Evolutionary conservation across 2,797 vertebrate species (phyloP).

Genomic region (Scyliorhinus canicula): DNA sequence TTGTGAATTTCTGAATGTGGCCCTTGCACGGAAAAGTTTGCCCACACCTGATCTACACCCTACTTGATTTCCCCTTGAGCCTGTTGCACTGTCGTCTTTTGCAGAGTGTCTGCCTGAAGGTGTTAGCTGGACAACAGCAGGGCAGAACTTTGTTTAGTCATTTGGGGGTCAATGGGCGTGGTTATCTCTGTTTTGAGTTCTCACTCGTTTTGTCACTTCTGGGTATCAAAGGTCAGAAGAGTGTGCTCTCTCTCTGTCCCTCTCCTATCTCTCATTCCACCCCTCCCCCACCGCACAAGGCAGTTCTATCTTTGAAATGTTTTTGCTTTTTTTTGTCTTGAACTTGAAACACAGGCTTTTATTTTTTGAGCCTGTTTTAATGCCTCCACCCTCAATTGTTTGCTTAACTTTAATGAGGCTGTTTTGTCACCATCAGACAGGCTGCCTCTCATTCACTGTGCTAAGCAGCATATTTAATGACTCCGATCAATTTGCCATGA

Average conservation of each 20-base stretch:
- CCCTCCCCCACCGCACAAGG: conserved; percentile 20
- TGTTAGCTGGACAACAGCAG: conserved; percentile 55
- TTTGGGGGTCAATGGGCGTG: conserved; percentile 49
- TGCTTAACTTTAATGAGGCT: conserved; percentile 52
- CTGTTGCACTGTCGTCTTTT: conserved; percentile 48
- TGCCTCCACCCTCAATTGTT: conserved; percentile 57
- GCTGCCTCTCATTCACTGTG: conserved; percentile 59
- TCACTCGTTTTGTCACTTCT: conserved; percentile 54
- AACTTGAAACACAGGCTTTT: conserved; percentile 50
- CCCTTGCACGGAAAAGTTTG: too few species aligned
- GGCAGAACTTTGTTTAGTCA: conserved; percentile 49
- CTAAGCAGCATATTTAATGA: conserved; percentile 57
- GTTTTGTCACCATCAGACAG: conserved; percentile 51
- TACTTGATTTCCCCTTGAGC: not conserved
- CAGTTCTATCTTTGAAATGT: not conserved
- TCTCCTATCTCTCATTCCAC: conserved; percentile 51
- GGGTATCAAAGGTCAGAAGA: conserved; percentile 57
- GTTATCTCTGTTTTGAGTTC: conserved; percentile 45
- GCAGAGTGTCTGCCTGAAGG: conserved; percentile 51
- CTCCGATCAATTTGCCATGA: conserved; percentile 75
- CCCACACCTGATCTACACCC: too few species aligned
- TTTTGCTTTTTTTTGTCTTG: conserved; percentile 43
- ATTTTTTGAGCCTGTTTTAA: conserved; percentile 48
- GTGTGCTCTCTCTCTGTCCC: conserved; percentile 51
- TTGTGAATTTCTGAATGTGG: too few species aligned